Percentiles rank a stretch among this genome's conserved stretches.
phyloP scores from a whole-genome alignment of 2,888 invertebrate genomes.

The Digitonthophagus gazella region DNA sequence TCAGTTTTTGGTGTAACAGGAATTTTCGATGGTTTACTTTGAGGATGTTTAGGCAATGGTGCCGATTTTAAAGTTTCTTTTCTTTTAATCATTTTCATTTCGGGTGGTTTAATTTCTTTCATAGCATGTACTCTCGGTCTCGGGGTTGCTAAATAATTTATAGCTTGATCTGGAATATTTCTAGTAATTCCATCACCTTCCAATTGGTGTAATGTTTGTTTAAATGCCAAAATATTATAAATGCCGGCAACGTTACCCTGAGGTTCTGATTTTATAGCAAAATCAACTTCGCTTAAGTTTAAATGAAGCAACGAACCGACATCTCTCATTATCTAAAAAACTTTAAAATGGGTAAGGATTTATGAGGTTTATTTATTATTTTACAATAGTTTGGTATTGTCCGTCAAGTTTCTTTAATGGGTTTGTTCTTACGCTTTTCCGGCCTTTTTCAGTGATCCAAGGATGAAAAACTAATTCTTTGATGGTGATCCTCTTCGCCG shows the following conservation, averaged over 20 bases:
- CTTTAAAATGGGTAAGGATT: background rate
- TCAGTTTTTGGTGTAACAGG: conserved; percentile 12
- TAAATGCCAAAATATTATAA: conserved; percentile 57
- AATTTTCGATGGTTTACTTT: conserved; percentile 9
- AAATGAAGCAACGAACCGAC: conserved; percentile 55
- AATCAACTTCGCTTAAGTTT: conserved; percentile 51
- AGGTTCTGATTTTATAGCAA: conserved; percentile 56
- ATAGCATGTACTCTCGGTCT: conserved; percentile 14
- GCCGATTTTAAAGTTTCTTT: conserved; percentile 32
- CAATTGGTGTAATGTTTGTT: conserved; percentile 32
- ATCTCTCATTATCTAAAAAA: conserved; percentile 50
- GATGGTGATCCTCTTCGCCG: conserved; percentile 57
- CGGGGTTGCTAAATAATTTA: conserved; percentile 21
- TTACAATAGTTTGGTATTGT: conserved; percentile 40
- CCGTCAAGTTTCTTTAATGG: conserved; percentile 50
- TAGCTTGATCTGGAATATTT: conserved; percentile 28
- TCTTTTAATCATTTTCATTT: conserved; percentile 18
- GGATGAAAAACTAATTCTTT: conserved; percentile 59
- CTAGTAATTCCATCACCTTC: conserved; percentile 40
- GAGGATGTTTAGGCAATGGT: conserved; percentile 25
- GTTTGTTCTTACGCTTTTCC: conserved; percentile 54
- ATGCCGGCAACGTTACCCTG: conserved; percentile 61
- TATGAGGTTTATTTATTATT: background rate
- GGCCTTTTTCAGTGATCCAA: conserved; percentile 58
- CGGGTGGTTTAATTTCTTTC: conserved; percentile 18